These are phyloP conservation scores for Manis crassicaudata DNA, from an alignment of 2,797 vertebrate genomes.

Conservation along the genomic window DNA sequence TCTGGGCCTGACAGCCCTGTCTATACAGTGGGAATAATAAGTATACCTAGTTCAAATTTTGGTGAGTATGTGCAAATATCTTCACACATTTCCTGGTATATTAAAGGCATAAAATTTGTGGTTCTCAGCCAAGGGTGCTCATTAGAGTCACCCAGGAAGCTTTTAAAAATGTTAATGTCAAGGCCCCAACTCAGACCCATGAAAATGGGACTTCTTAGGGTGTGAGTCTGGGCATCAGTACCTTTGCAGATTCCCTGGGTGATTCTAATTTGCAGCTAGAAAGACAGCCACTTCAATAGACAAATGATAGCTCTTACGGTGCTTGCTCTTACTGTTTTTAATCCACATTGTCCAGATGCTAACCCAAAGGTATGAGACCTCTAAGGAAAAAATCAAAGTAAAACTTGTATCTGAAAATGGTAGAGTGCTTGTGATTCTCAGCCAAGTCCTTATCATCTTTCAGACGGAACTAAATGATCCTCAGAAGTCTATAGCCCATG, in stretches of 20 bases:
- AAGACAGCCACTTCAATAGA: not conserved
- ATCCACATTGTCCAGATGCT: not conserved
- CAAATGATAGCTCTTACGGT: not conserved
- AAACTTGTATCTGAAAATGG: not conserved
- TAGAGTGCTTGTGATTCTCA: not conserved
- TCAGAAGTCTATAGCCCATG: slow-evolving; percentile 24
- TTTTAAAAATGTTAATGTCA: not conserved
- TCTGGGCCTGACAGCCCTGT: not conserved
- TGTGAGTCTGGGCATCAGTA: not conserved
- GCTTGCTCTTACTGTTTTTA: not conserved
- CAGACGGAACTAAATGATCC: slow-evolving; percentile 33
- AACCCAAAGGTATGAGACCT: not conserved
- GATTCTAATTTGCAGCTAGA: slow-evolving; percentile 50
- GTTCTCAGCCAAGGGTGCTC: not conserved
- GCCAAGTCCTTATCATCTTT: not conserved
- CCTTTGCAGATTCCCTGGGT: slow-evolving; percentile 5
- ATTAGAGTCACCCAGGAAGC: not conserved
- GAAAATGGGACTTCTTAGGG: not conserved
- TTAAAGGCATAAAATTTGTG: not conserved
- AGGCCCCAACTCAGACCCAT: not conserved
- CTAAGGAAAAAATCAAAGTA: not conserved
- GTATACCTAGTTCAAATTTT: not conserved
- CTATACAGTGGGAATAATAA: not conserved
- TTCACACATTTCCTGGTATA: not conserved
- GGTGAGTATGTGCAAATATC: not conserved